Evolutionary conservation across 2,888 invertebrate species (phyloP).

Genomic region (Melieria picta): DNA sequence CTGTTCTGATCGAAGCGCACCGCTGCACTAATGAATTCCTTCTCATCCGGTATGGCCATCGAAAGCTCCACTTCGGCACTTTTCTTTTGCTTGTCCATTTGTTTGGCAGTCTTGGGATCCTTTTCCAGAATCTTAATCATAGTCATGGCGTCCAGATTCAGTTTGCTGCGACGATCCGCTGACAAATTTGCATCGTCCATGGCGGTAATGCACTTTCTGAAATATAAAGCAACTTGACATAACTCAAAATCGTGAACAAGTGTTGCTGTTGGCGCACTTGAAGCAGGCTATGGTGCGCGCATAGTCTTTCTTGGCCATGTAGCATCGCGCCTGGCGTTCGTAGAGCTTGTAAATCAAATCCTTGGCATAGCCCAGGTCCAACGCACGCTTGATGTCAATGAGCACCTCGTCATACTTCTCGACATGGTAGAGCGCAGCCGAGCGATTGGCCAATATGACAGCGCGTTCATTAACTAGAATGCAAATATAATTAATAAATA

Average conservation of each 20-base stretch:
- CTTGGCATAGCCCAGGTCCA: slow-evolving; percentile 74
- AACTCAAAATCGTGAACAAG: not conserved
- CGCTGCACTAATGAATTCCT: slow-evolving; percentile 69
- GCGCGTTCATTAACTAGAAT: slow-evolving; percentile 71
- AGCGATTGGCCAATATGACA: slow-evolving; percentile 81
- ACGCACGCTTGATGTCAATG: slow-evolving; percentile 76
- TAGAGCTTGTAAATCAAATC: slow-evolving; percentile 80
- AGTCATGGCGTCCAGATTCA: slow-evolving; percentile 74
- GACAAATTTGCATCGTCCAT: slow-evolving; percentile 75
- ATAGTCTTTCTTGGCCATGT: slow-evolving; percentile 75
- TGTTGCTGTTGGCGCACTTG: slow-evolving; percentile 53
- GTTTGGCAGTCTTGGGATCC: slow-evolving; percentile 68
- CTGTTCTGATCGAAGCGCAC: slow-evolving; percentile 73
- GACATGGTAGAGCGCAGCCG: slow-evolving; percentile 81
- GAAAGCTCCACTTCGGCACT: slow-evolving; percentile 38
- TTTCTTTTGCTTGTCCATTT: slow-evolving; percentile 51
- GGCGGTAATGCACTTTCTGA: slow-evolving; percentile 72
- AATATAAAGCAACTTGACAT: not conserved
- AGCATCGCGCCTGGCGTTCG: slow-evolving; percentile 78
- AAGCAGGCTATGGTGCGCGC: slow-evolving; percentile 74
- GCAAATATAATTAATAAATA: not conserved
- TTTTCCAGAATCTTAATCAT: slow-evolving; percentile 77
- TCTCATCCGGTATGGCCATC: slow-evolving; percentile 50
- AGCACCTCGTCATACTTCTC: slow-evolving; percentile 75
- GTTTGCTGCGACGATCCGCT: slow-evolving; percentile 72